phyloP scores from a whole-genome alignment of 2,797 vertebrate species.

The Leucoraja ocellata region DNA sequence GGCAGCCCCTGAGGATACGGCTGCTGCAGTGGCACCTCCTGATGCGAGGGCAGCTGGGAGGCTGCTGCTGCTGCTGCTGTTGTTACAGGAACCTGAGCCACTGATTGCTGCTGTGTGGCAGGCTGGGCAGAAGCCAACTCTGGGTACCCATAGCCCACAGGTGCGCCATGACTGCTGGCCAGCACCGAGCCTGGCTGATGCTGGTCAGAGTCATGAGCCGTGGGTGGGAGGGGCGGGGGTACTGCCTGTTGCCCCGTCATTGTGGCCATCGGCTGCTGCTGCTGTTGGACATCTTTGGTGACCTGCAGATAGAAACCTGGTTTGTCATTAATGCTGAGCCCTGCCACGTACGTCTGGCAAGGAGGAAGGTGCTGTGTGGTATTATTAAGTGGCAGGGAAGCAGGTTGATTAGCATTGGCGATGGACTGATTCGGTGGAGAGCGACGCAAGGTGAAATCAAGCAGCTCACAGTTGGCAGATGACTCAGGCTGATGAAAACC shows the following conservation, averaged over 20 bases:
- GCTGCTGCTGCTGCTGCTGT: slow-evolving; percentile 41
- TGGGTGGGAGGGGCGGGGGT: slow-evolving; percentile 43
- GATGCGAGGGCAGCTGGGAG: slow-evolving; percentile 44
- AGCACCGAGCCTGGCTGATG: slow-evolving; percentile 7
- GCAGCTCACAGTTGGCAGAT: slow-evolving; percentile 61
- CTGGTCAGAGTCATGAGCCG: slow-evolving; percentile 45
- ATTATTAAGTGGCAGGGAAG: slow-evolving; percentile 44
- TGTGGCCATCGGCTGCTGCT: slow-evolving; percentile 55
- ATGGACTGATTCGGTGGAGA: slow-evolving; percentile 55
- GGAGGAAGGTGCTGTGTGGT: slow-evolving; percentile 50
- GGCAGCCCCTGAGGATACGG: slow-evolving; percentile 46
- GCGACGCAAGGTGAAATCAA: slow-evolving; percentile 75
- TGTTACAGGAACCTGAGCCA: slow-evolving; percentile 46
- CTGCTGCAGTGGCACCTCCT: slow-evolving; percentile 43
- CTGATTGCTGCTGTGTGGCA: slow-evolving; percentile 41
- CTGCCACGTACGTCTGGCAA: slow-evolving; percentile 44
- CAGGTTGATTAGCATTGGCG: slow-evolving; percentile 48
- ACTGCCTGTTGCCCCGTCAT: slow-evolving; percentile 51
- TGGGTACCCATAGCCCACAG: slow-evolving; percentile 44
- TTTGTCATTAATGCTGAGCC: slow-evolving; percentile 55
- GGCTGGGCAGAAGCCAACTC: slow-evolving; percentile 46
- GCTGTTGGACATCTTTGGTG: slow-evolving; percentile 72
- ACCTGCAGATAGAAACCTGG: slow-evolving; percentile 87
- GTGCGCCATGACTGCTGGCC: slow-evolving; percentile 46
- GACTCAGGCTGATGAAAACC: slow-evolving; percentile 45